Evolutionary conservation across 2,797 vertebrate genomes (phyloP).

Genomic region (Vireo griseus): DNA sequence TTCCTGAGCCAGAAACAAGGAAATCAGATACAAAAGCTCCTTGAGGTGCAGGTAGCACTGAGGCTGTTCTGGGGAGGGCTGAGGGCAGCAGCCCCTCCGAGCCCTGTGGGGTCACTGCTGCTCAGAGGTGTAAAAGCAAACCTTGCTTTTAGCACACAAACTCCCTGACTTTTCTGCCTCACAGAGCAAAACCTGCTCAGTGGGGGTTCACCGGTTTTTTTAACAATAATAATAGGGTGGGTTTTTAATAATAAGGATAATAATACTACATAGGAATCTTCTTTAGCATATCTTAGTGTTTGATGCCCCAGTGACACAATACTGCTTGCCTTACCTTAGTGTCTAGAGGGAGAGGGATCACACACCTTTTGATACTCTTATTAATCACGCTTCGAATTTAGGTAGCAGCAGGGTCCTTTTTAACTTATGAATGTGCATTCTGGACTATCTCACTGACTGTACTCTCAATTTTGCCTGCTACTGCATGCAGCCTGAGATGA

Average conservation of each 20-base stretch:
- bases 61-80: not conserved
- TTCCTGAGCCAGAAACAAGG: not conserved
- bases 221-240: not conserved
- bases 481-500: slow-evolving; percentile 63
- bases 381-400: slow-evolving; percentile 44
- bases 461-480: slow-evolving; percentile 57
- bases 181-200: not conserved
- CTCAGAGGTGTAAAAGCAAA: not conserved
- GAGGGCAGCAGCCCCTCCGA: not conserved
- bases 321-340: slow-evolving; percentile 63
- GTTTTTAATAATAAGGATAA: slow-evolving; percentile 10
- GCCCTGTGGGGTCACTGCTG: not conserved
- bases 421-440: slow-evolving; percentile 55
- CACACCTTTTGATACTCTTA: slow-evolving; percentile 50
- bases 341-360: slow-evolving; percentile 40
- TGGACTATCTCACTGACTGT: slow-evolving; percentile 27
- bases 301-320: slow-evolving; percentile 58
- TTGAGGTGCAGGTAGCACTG: not conserved
- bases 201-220: not conserved
- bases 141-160: not conserved
- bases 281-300: slow-evolving; percentile 31
- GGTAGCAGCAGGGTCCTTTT: slow-evolving; percentile 33
- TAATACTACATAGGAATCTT: slow-evolving; percentile 16
- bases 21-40: slow-evolving; percentile 53
- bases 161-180: not conserved